Conservation (phyloP, 2,113 vertebrate species). For the Verasper variegatus region DNA sequence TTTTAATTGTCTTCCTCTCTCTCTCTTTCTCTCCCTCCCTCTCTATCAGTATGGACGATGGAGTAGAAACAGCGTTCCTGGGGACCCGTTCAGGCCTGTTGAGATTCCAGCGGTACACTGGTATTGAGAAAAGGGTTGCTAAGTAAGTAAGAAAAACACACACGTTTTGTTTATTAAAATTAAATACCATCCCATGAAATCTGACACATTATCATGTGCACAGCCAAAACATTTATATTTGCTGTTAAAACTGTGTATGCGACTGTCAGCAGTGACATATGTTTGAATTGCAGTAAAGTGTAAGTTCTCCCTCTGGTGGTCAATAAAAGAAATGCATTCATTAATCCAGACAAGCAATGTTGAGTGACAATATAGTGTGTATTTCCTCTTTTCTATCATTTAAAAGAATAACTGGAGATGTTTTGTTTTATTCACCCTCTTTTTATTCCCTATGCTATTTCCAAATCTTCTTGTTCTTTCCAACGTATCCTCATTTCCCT, state of each 20-base stretch:
- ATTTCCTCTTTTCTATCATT: background rate
- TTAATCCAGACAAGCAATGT: background rate
- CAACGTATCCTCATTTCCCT: background rate
- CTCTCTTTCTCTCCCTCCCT: background rate
- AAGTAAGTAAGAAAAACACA: constrained; percentile 81
- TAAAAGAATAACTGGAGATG: background rate
- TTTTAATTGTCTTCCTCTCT: background rate
- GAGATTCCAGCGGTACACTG: constrained; percentile 86
- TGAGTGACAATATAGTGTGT: too few species aligned
- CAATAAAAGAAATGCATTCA: background rate
- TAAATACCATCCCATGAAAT: background rate
- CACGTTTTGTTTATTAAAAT: background rate
- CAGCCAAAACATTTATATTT: background rate
- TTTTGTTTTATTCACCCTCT: background rate
- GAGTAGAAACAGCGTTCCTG: constrained; percentile 90
- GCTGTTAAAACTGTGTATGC: background rate
- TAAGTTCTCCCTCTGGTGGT: constrained; percentile 21
- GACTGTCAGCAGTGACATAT: background rate
- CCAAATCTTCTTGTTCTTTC: background rate
- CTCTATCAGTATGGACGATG: constrained; percentile 77
- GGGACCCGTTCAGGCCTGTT: constrained; percentile 93
- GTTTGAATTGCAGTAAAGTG: background rate
- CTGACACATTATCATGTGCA: background rate
- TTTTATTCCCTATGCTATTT: background rate
- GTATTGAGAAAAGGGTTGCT: constrained; percentile 87